These are phyloP conservation scores for Mobula birostris DNA, from an alignment of 2,113 vertebrate genomes.

Conservation along the genomic window DNA sequence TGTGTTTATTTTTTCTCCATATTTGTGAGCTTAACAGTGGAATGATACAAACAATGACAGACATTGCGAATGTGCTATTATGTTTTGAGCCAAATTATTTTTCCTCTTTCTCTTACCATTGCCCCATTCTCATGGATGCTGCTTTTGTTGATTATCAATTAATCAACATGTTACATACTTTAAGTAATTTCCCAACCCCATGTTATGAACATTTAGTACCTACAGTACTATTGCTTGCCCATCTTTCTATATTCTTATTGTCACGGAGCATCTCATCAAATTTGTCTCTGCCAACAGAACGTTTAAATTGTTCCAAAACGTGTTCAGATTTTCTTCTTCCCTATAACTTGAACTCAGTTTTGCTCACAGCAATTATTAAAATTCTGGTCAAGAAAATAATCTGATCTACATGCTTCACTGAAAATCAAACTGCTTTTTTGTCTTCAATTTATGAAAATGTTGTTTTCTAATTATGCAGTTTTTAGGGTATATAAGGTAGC, in stretches of 20 bases:
- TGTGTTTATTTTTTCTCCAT: too few relatives aligned
- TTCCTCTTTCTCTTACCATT: not conserved
- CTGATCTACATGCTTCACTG: not conserved
- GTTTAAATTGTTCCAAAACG: not conserved
- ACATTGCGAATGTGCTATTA: not conserved
- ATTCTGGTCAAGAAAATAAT: not conserved
- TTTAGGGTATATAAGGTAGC: not conserved
- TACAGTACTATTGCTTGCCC: not conserved
- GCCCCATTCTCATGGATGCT: not conserved
- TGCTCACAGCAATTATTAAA: not conserved
- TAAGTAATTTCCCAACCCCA: not conserved
- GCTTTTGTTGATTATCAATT: not conserved
- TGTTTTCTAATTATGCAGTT: not conserved
- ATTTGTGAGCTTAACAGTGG: not conserved
- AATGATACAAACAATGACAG: not conserved
- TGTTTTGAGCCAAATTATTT: not conserved
- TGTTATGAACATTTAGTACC: not conserved
- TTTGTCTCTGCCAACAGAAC: not conserved
- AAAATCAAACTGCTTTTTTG: not conserved
- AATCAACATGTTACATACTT: not conserved
- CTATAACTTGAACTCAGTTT: not conserved
- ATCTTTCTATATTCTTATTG: not conserved
- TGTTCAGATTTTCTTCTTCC: not conserved
- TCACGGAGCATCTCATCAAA: not conserved
- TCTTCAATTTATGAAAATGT: not conserved